Base-by-base conservation (phyloP, 2,888 invertebrate genomes). In the Drosophila picticornis region DNA sequence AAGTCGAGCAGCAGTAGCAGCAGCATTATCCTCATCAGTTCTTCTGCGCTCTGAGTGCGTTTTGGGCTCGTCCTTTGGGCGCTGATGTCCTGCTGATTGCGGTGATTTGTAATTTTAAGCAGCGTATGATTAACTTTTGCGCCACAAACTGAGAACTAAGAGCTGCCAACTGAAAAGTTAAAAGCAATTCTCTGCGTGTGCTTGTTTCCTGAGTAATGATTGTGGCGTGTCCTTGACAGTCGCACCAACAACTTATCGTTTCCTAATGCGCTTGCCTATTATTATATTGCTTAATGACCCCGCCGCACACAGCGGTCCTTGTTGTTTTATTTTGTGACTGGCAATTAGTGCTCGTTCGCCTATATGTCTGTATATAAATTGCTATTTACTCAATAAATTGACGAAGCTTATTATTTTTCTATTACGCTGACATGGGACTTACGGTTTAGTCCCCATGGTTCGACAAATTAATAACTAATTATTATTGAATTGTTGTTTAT, bases 21-120 rank as follows among this genome's bases (percentile, higher is more conserved):
- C 27, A 50, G 22, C 66, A 48, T 25, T 58, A 55, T 59, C 56
- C 34, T 55, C 70, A 46, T 52, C 57, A 56, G 61, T 53, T 62
- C 38, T 50, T 50, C 43, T 57, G 43, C 40, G 60, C n/a, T 50
- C 50, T 53, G 72, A 34, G 52, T 67, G 57, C 64, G 64, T 68
- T 73, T 77, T 68, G 57, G 77, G 53, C 75, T 56, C 29, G 62
- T 55, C 65, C 59, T 38, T 66, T 68, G 63, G 40, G 51, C 66
- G 50, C 72, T 70, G 78, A 75, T 73, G 73, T 73, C 75, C 72
- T 73, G 73, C 73, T 79, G 80, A 87, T 89, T 87, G 76, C 77
- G 89, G 85, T 87, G 87, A 87, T 87, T 87, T 87, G 87, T 89
- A 81, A 83, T 87, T 78, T 89, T 81, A 89, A 87, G 81, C 80